Conservation (phyloP, 1,140 invertebrate genomes). For the Cotesia vestalis region DNA sequence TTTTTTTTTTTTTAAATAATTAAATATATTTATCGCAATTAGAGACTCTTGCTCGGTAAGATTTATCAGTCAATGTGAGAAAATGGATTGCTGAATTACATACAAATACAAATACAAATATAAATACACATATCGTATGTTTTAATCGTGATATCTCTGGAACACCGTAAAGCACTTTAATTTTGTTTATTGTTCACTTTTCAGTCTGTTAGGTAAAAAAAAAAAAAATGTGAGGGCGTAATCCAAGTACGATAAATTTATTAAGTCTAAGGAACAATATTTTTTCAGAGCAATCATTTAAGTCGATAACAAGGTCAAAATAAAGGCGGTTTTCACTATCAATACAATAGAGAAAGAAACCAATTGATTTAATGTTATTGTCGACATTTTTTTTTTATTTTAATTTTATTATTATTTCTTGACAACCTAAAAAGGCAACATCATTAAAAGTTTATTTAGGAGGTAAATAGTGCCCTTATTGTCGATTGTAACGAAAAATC, state of each 20-base stretch:
- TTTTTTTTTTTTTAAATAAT: neutral
- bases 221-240: slow-evolving; percentile 14
- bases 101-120: neutral
- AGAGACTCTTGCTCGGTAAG: too few relatives aligned
- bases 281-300: neutral
- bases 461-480: too few relatives aligned
- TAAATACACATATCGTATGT: slow-evolving; percentile 1
- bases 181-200: slow-evolving; percentile 46
- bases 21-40: neutral
- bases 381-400: too few relatives aligned
- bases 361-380: neutral
- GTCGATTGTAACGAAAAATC: too few relatives aligned
- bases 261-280: too few relatives aligned
- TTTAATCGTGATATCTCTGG: slow-evolving; percentile 45
- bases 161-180: slow-evolving; percentile 52
- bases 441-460: too few relatives aligned
- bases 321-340: neutral
- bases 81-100: neutral
- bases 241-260: too few relatives aligned
- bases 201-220: neutral
- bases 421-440: too few relatives aligned
- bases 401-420: too few relatives aligned
- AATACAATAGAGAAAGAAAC: slow-evolving; percentile 3
- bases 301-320: neutral
- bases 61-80: neutral